phyloP scores from a whole-genome alignment of 2,888 invertebrate genomes.

The Iselma pallidipennis region DNA sequence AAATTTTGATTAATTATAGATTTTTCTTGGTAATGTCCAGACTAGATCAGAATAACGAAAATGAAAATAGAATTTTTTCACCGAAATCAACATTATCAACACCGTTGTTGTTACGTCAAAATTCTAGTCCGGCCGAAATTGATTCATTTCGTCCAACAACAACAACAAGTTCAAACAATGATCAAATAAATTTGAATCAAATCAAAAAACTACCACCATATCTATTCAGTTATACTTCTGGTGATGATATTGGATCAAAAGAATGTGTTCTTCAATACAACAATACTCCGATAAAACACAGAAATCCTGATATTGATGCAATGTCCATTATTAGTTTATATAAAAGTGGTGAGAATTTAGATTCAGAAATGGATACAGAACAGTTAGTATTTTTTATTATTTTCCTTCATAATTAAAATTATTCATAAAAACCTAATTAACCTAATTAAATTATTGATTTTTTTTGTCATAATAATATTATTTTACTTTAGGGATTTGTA shows the following conservation, averaged over 20 bases:
- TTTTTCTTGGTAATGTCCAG: not conserved
- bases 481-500: slow-evolving; percentile 27
- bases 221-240: not conserved
- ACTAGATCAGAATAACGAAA: not conserved
- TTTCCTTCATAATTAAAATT: too few species aligned
- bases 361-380: slow-evolving; percentile 64
- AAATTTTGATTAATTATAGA: too few species aligned
- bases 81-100: not conserved
- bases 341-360: slow-evolving; percentile 62
- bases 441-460: slow-evolving; percentile 1
- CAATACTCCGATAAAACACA: not conserved
- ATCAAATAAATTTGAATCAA: not conserved
- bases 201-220: not conserved
- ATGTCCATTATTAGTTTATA: slow-evolving; percentile 65
- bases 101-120: not conserved
- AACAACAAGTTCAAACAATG: not conserved
- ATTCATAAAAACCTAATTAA: too few species aligned
- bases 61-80: not conserved
- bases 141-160: not conserved
- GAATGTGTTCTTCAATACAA: not conserved
- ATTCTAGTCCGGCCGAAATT: not conserved
- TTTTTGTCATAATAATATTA: slow-evolving; percentile 15
- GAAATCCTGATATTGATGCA: slow-evolving; percentile 49
- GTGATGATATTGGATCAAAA: not conserved
- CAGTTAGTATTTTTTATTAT: slow-evolving; percentile 51